A percentile compares a stretch with the other conserved stretches of the same genome.
phyloP scores from a whole-genome alignment of 2,888 invertebrate genomes.

The Troides oblongomaculatus region DNA sequence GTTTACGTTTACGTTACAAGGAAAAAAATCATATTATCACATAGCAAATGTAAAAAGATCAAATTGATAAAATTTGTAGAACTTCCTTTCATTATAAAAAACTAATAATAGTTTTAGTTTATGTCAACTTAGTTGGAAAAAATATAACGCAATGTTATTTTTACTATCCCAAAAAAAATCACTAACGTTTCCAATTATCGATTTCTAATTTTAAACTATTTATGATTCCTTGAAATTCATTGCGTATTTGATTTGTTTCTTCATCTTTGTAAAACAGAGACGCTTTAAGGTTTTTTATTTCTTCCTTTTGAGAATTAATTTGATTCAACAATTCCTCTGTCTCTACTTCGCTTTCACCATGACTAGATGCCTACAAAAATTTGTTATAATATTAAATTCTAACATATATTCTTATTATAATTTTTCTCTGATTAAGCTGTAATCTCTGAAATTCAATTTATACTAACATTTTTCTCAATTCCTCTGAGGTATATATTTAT shows the following conservation, averaged over 20 bases:
- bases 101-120: too few relatives aligned
- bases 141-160: too few relatives aligned
- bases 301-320: constrained; percentile 60
- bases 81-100: too few relatives aligned
- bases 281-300: constrained; percentile 58
- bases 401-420: neutral
- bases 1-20: too few relatives aligned
- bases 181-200: constrained; percentile 65
- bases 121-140: too few relatives aligned
- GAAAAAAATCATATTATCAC: too few relatives aligned
- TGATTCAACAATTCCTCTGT: constrained; percentile 54
- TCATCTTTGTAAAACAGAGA: constrained; percentile 57
- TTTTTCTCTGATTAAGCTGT: neutral
- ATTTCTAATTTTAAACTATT: constrained; percentile 59
- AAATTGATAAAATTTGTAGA: too few relatives aligned
- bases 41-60: too few relatives aligned
- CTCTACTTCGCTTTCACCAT: constrained; percentile 37
- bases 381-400: constrained; percentile 15
- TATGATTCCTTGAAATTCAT: constrained; percentile 55
- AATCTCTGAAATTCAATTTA: neutral
- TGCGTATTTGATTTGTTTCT: constrained; percentile 59
- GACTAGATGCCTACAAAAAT: constrained; percentile 36
- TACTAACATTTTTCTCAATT: constrained; percentile 48
- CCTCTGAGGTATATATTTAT: constrained; percentile 72
- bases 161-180: neutral